Conservation (phyloP, 2,888 invertebrate genomes). For the Zootermopsis nevadensis region DNA sequence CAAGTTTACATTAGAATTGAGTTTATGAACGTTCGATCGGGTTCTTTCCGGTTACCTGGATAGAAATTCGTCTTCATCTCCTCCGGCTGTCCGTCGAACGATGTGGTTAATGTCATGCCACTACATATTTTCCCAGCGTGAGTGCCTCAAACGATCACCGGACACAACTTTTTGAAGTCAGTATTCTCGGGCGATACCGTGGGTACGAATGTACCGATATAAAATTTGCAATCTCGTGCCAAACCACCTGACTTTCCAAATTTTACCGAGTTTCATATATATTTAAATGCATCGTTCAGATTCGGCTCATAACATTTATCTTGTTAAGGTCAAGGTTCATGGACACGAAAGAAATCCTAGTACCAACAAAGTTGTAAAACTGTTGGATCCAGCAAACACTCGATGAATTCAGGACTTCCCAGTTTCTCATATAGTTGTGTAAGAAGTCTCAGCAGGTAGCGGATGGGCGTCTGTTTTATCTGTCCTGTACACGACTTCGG, state of each 20-base stretch:
- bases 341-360: not conserved
- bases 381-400: not conserved
- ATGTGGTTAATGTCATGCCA: not conserved
- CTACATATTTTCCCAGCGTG: not conserved
- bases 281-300: too few species aligned
- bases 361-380: conserved; percentile 17
- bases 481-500: conserved; percentile 15
- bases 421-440: conserved; percentile 32
- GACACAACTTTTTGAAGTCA: not conserved
- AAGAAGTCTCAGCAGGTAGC: not conserved
- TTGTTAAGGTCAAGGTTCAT: too few species aligned
- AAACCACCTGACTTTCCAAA: too few species aligned
- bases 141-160: not conserved
- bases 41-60: not conserved
- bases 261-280: too few species aligned
- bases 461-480: conserved; percentile 4
- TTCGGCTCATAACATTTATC: too few species aligned
- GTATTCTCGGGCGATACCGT: not conserved
- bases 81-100: not conserved
- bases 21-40: not conserved
- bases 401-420: conserved; percentile 20
- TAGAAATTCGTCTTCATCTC: not conserved
- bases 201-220: not conserved
- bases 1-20: not conserved
- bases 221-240: not conserved